Evolutionary conservation across 2,888 invertebrate genomes (phyloP), one percentile per base, ranked within the genome.

Genomic region (Lottia gigantea): DNA sequence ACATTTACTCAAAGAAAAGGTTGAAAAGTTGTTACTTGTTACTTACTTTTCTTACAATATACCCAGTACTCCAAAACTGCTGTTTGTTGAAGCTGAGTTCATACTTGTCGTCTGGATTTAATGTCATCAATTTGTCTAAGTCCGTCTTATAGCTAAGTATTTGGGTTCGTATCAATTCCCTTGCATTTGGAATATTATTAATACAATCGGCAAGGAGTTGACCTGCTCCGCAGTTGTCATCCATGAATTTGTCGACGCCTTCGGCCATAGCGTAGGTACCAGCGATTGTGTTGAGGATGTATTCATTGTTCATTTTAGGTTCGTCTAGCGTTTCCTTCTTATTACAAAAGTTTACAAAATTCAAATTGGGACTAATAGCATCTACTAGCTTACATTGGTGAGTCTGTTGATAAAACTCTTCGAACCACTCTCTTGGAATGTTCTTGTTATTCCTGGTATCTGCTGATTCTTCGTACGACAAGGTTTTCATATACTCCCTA

Each of bases 351-450:
- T 16, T 47, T n/a, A 62, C 19, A 62, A 73, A 74, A 47, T 70
- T 55, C 15, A 63, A 61, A 19, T 46, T 67, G 1, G 75, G 74
- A 40, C 71, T 64, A 2, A 55, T 19, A 8, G 79, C 75, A 46
- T 74, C 70, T 11, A 63, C 16, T n/a, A 84, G 69, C 0, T 70
- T 71, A 67, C 85, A 85, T 49, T 76, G 61, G 68, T 79, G 80
- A 12, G 83, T 77, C 6, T 78, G 77, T 75, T 89, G 88, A 80
- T 86, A 89, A 70, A 86, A 89, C 70, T 89, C 89, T 16, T 88
- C 87, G 71, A 88, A 88, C 90, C 90, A 90, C 12, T 82, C 82
- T 61, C 81, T 77, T 3, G 89, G 88, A 64, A 89, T 85, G 1
- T 77, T 77, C 1, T 74, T 75, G 46, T 80, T 80, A 62, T 79